Conservation (phyloP, 2,797 vertebrate species). For the Epinephelus coioides region DNA sequence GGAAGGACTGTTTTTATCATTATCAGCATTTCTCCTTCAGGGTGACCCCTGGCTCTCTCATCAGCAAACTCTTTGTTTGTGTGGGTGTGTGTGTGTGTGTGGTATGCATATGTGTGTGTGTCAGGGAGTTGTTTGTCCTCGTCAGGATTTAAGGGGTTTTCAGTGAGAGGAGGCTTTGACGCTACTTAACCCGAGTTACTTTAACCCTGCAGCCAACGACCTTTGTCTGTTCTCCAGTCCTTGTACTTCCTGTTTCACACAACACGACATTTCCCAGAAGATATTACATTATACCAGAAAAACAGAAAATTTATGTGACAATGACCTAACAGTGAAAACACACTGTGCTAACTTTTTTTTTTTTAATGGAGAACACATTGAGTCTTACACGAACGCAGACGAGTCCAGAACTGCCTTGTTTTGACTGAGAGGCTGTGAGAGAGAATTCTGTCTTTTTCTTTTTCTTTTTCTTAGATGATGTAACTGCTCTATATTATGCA, state of each 20-base stretch:
- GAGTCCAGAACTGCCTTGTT: slow-evolving; percentile 40
- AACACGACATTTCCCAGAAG: slow-evolving; percentile 58
- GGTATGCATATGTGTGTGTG: slow-evolving; percentile 35
- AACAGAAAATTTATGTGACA: slow-evolving; percentile 39
- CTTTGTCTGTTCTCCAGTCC: slow-evolving; percentile 69
- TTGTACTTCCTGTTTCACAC: slow-evolving; percentile 74
- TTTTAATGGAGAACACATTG: slow-evolving; percentile 45
- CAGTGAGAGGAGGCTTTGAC: slow-evolving; percentile 71
- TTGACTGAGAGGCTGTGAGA: slow-evolving; percentile 53
- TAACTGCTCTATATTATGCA: slow-evolving; percentile 67
- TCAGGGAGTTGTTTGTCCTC: slow-evolving; percentile 66
- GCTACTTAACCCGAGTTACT: slow-evolving; percentile 70
- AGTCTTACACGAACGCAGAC: slow-evolving; percentile 29
- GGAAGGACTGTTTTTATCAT: slow-evolving; percentile 66
- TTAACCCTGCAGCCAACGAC: slow-evolving; percentile 73
- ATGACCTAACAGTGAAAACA: slow-evolving; percentile 47
- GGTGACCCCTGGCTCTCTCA: slow-evolving; percentile 64
- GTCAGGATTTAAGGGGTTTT: slow-evolving; percentile 75
- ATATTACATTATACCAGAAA: slow-evolving; percentile 23
- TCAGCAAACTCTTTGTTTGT: slow-evolving; percentile 53
- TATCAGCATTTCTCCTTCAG: slow-evolving; percentile 71
- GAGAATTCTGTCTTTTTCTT: slow-evolving; percentile 51
- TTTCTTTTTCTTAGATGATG: slow-evolving; percentile 65
- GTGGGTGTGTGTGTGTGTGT: slow-evolving; percentile 29
- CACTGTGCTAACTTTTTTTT: slow-evolving; percentile 21